Percentiles rank a stretch among this genome's conserved stretches.
Evolutionary conservation across 1,140 invertebrate species (phyloP).

Genomic region (Harpegnathos saltator): DNA sequence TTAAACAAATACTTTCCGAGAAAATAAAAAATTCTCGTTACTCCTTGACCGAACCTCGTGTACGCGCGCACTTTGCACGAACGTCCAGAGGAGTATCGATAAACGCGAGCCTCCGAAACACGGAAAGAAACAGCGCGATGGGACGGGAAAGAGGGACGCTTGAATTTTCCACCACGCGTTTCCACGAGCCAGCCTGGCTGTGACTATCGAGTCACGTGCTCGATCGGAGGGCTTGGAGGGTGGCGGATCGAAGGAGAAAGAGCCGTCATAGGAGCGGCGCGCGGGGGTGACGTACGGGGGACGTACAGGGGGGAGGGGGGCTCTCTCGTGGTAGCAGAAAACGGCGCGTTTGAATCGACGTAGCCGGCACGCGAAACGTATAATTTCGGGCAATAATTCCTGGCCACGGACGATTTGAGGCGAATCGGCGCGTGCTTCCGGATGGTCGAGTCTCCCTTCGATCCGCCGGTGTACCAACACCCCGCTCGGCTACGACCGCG

Average conservation of each 20-base stretch:
- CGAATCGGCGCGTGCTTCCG: slow-evolving; percentile 77
- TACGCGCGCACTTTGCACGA: not conserved
- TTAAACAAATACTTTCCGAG: no score
- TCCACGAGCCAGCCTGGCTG: not conserved
- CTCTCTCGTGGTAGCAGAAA: slow-evolving; percentile 43
- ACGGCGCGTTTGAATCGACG: slow-evolving; percentile 40
- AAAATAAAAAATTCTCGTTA: no score
- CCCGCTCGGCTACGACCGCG: slow-evolving; percentile 21
- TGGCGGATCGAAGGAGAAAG: not conserved
- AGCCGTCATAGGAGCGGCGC: slow-evolving; percentile 14
- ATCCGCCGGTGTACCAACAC: slow-evolving; percentile 24
- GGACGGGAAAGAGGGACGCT: not conserved
- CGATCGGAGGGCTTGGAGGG: slow-evolving; percentile 47
- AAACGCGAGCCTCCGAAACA: slow-evolving; percentile 14
- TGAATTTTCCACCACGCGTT: slow-evolving; percentile 46
- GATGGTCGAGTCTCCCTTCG: slow-evolving; percentile 57
- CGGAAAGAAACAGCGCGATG: not conserved
- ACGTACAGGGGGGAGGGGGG: no score
- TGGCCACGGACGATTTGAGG: slow-evolving; percentile 77
- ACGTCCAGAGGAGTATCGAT: not conserved
- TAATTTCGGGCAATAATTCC: slow-evolving; percentile 73
- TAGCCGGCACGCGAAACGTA: slow-evolving; percentile 59
- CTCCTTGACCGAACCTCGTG: no score
- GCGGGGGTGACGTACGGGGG: slow-evolving; percentile 8
- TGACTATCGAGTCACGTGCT: slow-evolving; percentile 55